These are phyloP conservation scores for Heliconius hewitsoni DNA, from an alignment of 1,140 invertebrate genomes.

Conservation along the genomic window DNA sequence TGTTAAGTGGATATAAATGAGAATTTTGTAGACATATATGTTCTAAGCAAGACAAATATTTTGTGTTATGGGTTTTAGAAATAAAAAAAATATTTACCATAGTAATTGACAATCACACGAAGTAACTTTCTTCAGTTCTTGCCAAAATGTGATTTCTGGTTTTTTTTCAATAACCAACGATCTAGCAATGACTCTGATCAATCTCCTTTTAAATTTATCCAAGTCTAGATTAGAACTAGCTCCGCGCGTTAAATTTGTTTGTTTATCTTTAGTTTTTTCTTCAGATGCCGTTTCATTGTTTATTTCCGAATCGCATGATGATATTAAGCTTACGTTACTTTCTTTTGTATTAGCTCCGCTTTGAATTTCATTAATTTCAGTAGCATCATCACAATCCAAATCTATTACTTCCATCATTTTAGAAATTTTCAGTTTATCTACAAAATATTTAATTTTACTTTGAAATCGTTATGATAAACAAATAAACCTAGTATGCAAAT, in stretches of 20 bases:
- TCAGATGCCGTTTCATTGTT: background rate
- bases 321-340: background rate
- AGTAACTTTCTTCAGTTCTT: slow-evolving; percentile 49
- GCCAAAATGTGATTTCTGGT: slow-evolving; percentile 53
- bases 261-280: background rate
- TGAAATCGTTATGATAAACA: background rate
- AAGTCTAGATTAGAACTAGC: slow-evolving; percentile 24
- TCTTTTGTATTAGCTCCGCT: background rate
- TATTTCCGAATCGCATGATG: background rate
- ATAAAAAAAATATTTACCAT: slow-evolving; percentile 51
- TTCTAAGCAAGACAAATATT: background rate
- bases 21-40: too few relatives aligned
- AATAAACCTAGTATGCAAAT: background rate
- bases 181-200: slow-evolving; percentile 56
- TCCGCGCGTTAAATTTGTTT: background rate
- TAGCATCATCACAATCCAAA: background rate
- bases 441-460: background rate
- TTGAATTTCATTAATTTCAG: background rate
- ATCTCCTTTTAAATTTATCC: slow-evolving; percentile 64
- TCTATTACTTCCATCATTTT: background rate
- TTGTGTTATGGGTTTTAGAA: background rate
- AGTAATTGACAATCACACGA: slow-evolving; percentile 56
- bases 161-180: slow-evolving; percentile 44
- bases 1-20: too few relatives aligned
- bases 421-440: background rate